phyloP scores from a whole-genome alignment of 2,888 invertebrate species.

The Himalopsyche kuldschensis region DNA sequence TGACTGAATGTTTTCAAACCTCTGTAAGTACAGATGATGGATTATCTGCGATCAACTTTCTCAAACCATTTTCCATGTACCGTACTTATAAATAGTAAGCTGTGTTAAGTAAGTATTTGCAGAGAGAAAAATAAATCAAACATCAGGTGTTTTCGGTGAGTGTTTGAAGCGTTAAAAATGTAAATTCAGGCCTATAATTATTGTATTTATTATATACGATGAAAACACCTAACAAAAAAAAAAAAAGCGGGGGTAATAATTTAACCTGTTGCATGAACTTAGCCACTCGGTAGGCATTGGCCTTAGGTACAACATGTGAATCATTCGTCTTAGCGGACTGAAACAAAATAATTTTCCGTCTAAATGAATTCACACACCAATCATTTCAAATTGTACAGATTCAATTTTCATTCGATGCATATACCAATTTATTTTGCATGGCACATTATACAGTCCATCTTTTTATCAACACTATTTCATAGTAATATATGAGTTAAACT shows the following conservation, averaged over 20 bases:
- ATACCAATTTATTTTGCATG: no score
- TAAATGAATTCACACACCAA: slow-evolving; percentile 1
- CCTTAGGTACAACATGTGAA: slow-evolving; percentile 65
- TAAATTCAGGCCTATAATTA: background rate
- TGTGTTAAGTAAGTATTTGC: background rate
- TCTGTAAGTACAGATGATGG: no score
- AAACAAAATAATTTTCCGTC: slow-evolving; percentile 43
- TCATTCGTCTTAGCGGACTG: slow-evolving; percentile 66
- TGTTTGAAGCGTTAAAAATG: background rate
- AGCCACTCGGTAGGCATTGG: slow-evolving; percentile 63
- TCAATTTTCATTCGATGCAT: no score
- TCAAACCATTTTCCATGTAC: no score
- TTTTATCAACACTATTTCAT: no score
- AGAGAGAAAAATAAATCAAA: background rate
- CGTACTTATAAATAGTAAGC: background rate
- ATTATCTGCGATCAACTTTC: no score
- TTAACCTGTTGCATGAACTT: slow-evolving; percentile 61
- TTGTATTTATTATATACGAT: background rate
- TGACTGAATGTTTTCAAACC: no score
- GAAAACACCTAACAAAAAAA: slow-evolving; percentile 12
- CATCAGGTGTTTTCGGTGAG: background rate
- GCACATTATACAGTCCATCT: no score
- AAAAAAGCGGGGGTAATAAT: background rate
- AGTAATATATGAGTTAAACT: no score
- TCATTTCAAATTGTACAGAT: background rate